Conservation (phyloP, 1,140 invertebrate species). For the Conus betulinus region DNA sequence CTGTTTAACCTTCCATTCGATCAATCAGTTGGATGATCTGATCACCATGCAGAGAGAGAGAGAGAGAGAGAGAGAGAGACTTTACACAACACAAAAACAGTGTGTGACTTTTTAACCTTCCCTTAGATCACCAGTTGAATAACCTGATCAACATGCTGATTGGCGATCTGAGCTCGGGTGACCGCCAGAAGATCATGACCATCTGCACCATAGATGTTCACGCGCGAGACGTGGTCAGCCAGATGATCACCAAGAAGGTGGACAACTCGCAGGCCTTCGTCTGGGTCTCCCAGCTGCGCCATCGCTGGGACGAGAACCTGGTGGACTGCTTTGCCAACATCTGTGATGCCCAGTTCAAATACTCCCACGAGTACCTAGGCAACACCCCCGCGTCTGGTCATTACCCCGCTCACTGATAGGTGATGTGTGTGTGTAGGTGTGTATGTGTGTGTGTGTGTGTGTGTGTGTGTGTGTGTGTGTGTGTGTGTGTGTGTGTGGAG, state of each 20-base stretch:
- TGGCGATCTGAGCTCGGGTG: constrained; percentile 90
- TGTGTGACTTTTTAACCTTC: not conserved
- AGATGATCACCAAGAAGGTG: constrained; percentile 91
- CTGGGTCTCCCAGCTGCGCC: constrained; percentile 96
- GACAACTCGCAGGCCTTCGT: constrained; percentile 94
- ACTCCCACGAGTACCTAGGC: constrained; percentile 95
- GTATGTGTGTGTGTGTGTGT: not conserved
- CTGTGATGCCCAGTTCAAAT: constrained; percentile 94
- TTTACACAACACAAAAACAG: no score
- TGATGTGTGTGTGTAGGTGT: constrained; percentile 26
- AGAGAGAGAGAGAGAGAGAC: no score
- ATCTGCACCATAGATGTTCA: constrained; percentile 97
- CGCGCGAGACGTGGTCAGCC: constrained; percentile 93
- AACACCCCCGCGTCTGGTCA: constrained; percentile 96
- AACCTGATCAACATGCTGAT: constrained; percentile 91
- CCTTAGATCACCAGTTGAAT: constrained; percentile 89
- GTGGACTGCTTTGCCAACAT: constrained; percentile 97
- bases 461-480: not conserved
- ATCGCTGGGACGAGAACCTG: constrained; percentile 92
- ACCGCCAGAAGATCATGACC: constrained; percentile 98
- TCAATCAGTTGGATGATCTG: constrained; percentile 92
- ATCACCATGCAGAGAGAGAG: constrained; percentile 84
- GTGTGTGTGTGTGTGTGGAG: not conserved
- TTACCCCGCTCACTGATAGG: constrained; percentile 95
- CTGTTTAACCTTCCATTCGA: constrained; percentile 74